These are phyloP conservation scores for Scalopus aquaticus DNA, from an alignment of 2,113 vertebrate species.

Conservation along the genomic window DNA sequence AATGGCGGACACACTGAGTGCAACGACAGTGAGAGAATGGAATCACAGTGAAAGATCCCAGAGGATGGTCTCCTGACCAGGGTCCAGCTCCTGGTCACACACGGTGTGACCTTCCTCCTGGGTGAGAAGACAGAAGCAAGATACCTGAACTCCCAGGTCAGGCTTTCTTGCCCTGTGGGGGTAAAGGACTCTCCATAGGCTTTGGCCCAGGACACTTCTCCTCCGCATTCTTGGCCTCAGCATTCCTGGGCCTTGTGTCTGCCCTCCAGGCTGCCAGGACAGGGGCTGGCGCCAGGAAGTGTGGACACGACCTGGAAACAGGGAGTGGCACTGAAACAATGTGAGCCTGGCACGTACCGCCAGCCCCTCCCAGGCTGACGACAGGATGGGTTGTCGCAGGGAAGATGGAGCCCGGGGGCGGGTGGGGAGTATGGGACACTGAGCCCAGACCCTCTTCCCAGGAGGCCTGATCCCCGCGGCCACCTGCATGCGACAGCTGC, in stretches of 20 bases:
- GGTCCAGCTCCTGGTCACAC: background rate
- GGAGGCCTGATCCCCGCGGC: background rate
- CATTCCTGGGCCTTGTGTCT: constrained; percentile 17
- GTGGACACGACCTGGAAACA: constrained; percentile 63
- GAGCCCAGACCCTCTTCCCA: background rate
- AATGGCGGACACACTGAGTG: no score
- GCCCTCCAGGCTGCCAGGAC: constrained; percentile 47
- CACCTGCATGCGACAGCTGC: background rate
- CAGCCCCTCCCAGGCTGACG: constrained; percentile 31
- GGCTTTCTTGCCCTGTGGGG: background rate
- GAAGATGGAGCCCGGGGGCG: background rate
- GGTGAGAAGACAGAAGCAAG: background rate
- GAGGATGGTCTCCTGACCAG: background rate
- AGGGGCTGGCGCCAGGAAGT: constrained; percentile 53
- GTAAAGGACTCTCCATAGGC: background rate
- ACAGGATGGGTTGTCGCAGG: background rate
- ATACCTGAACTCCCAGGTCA: background rate
- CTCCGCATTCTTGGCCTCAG: constrained; percentile 25
- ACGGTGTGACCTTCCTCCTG: background rate
- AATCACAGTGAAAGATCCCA: background rate
- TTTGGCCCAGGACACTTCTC: background rate
- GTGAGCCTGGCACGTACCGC: background rate
- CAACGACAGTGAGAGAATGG: background rate
- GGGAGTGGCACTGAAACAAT: constrained; percentile 69
- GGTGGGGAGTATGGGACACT: background rate